phyloP scores from a whole-genome alignment of 2,797 vertebrate genomes.

The Pseudomugil tenellus region DNA sequence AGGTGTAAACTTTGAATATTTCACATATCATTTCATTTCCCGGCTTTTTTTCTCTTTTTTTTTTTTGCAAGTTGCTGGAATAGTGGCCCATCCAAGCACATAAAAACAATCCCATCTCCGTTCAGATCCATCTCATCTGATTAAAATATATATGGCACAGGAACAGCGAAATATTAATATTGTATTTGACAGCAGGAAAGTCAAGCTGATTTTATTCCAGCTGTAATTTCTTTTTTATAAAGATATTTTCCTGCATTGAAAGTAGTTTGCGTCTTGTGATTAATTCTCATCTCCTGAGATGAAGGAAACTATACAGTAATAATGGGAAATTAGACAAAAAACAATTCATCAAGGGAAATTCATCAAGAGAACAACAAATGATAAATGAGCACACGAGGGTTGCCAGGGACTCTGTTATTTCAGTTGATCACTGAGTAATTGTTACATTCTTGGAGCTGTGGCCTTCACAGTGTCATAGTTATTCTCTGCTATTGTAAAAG shows the following conservation, averaged over 20 bases:
- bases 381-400: slow-evolving; percentile 27
- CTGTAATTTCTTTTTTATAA: slow-evolving; percentile 16
- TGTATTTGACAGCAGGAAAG: slow-evolving; percentile 34
- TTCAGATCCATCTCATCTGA: slow-evolving; percentile 50
- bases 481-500: slow-evolving; percentile 17
- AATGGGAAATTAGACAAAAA: not conserved
- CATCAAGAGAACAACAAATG: slow-evolving; percentile 25
- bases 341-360: slow-evolving; percentile 19
- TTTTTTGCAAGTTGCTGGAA: no score
- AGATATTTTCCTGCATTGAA: not conserved
- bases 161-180: slow-evolving; percentile 24
- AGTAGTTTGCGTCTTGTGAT: slow-evolving; percentile 12
- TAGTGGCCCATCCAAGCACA: slow-evolving; percentile 56
- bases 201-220: slow-evolving; percentile 14
- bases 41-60: slow-evolving; percentile 47
- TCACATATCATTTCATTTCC: slow-evolving; percentile 51
- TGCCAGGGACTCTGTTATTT: slow-evolving; percentile 11
- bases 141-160: slow-evolving; percentile 39
- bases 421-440: not conserved
- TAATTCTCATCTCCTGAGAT: slow-evolving; percentile 32
- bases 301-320: slow-evolving; percentile 38
- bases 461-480: slow-evolving; percentile 27
- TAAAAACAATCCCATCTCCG: slow-evolving; percentile 64
- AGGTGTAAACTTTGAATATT: slow-evolving; percentile 45
- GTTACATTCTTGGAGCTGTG: not conserved